phyloP scores from a whole-genome alignment of 1,140 invertebrate genomes.

The Drosophila pandora region DNA sequence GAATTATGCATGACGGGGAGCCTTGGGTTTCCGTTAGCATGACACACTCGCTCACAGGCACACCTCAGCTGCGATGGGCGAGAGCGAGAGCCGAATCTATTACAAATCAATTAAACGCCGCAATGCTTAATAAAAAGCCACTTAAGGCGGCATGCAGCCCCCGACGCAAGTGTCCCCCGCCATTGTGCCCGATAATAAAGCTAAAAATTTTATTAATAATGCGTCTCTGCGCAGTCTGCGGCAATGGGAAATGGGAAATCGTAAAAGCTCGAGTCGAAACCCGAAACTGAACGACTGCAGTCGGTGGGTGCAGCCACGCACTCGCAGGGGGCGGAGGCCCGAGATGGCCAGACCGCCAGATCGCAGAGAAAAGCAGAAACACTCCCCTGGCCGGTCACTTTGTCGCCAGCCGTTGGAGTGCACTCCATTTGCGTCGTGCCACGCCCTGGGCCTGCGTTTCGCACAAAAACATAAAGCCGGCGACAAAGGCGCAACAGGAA shows the following conservation, averaged over 20 bases:
- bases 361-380: conserved; percentile 23
- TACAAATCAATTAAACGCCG: conserved; percentile 80
- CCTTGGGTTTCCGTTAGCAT: conserved; percentile 73
- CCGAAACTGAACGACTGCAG: conserved; percentile 17
- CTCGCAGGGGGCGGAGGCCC: conserved; percentile 26
- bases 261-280: conserved; percentile 48
- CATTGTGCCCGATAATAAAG: conserved; percentile 60
- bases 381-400: conserved; percentile 40
- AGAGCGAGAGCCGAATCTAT: conserved; percentile 58
- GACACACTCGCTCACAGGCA: conserved; percentile 56
- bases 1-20: conserved; percentile 75
- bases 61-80: conserved; percentile 49
- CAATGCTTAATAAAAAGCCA: conserved; percentile 76
- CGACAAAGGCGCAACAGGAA: conserved; percentile 60
- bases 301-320: conserved; percentile 64
- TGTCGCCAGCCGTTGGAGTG: conserved; percentile 60
- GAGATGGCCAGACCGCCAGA: conserved; percentile 1
- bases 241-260: conserved; percentile 57
- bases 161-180: conserved; percentile 48
- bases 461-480: conserved; percentile 35
- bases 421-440: conserved; percentile 52
- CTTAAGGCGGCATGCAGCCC: conserved; percentile 59
- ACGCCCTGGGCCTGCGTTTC: conserved; percentile 51
- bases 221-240: conserved; percentile 46
- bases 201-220: conserved; percentile 60